phyloP scores from a whole-genome alignment of 2,113 vertebrate species.

The Ailurus styani region DNA sequence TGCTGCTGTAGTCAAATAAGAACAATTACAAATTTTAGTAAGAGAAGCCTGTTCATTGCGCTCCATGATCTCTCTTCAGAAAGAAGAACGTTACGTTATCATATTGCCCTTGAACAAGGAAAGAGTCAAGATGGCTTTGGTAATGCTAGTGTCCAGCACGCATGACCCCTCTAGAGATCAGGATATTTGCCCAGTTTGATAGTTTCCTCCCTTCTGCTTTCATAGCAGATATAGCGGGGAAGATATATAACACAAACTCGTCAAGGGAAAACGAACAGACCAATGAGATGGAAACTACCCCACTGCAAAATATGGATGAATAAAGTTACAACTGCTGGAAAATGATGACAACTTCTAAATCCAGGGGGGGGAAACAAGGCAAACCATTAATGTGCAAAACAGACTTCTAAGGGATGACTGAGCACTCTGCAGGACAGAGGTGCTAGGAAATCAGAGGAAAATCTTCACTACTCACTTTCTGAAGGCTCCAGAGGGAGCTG shows the following conservation, averaged over 20 bases:
- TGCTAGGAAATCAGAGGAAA: conserved; percentile 38
- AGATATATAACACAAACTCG: not conserved
- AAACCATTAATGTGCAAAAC: not conserved
- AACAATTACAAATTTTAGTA: not conserved
- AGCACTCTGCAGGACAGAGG: not conserved
- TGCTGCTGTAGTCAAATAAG: not conserved
- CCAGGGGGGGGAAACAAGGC: not conserved
- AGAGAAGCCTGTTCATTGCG: not conserved
- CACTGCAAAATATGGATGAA: not conserved
- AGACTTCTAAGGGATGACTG: not conserved
- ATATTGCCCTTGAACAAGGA: not conserved
- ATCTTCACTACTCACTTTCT: not conserved
- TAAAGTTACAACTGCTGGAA: not conserved
- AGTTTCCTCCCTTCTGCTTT: not conserved
- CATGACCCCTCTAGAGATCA: not conserved
- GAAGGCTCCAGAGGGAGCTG: not conserved
- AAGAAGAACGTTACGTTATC: not conserved
- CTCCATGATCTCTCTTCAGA: not conserved
- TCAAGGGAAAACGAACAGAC: not conserved
- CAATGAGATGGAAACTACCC: not conserved
- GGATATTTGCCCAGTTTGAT: not conserved
- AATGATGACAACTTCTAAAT: not conserved
- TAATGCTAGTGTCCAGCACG: not conserved
- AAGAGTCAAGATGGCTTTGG: not conserved
- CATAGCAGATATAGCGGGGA: not conserved